These are phyloP conservation scores for Apeira syringaria DNA, from an alignment of 2,888 invertebrate species.

Conservation along the genomic window DNA sequence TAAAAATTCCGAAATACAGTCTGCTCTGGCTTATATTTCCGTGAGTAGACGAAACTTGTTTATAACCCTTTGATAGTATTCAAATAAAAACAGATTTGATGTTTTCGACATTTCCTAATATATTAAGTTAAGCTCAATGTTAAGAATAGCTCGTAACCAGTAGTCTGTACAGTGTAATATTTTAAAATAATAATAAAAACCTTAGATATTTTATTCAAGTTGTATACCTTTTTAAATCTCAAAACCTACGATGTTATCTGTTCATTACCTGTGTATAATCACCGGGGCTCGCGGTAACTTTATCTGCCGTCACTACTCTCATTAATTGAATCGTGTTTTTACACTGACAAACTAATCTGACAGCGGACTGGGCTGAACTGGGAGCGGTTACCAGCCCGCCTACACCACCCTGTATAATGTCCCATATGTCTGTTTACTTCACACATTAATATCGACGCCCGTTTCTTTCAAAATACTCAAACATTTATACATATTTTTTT, in stretches of 20 bases:
- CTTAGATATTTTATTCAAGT: too few species aligned
- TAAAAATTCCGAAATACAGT: conserved; percentile 51
- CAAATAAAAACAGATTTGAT: too few species aligned
- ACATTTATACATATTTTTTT: not conserved
- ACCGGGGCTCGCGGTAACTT: not conserved
- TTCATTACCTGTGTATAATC: not conserved
- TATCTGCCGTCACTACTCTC: conserved; percentile 8
- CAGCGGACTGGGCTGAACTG: conserved; percentile 6
- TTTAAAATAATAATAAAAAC: too few species aligned
- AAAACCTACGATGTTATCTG: too few species aligned
- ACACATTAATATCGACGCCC: not conserved
- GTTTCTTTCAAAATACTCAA: not conserved
- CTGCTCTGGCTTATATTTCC: not conserved
- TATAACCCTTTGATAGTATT: too few species aligned
- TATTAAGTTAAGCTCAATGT: too few species aligned
- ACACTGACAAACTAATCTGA: conserved; percentile 23
- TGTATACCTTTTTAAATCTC: conserved; percentile 1
- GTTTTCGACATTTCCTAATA: too few species aligned
- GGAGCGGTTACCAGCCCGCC: conserved; percentile 11
- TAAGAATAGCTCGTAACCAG: too few species aligned
- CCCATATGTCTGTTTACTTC: conserved; percentile 5
- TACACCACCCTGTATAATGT: conserved; percentile 4
- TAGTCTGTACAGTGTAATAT: too few species aligned
- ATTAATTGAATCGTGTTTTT: conserved; percentile 22
- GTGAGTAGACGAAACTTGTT: too few species aligned